Percentiles rank a stretch among this genome's conserved stretches.
phyloP scores from a whole-genome alignment of 1,140 invertebrate genomes.

The Bombyx mandarina region DNA sequence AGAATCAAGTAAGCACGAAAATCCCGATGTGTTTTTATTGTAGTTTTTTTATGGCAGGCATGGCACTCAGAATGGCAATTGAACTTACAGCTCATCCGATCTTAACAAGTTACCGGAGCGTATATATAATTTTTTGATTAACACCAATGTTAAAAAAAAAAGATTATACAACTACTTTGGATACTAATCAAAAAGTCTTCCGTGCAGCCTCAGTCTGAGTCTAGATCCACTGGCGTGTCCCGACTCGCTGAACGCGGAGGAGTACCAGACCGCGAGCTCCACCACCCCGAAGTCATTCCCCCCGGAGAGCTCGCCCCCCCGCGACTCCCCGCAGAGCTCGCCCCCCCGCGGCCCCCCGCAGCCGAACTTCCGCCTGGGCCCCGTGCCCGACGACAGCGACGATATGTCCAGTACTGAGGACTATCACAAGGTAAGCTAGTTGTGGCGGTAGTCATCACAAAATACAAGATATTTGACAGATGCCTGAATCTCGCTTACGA shows the following conservation, averaged over 20 bases:
- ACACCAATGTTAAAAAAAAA: too few species aligned
- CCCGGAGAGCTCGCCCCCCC: slow-evolving; percentile 23
- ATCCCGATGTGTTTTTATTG: too few species aligned
- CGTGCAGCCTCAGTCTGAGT: slow-evolving; percentile 42
- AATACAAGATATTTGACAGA: too few species aligned
- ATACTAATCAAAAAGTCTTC: not conserved
- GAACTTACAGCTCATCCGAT: too few species aligned
- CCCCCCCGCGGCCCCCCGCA: slow-evolving; percentile 11
- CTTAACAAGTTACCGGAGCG: too few species aligned
- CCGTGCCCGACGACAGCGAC: slow-evolving; percentile 54
- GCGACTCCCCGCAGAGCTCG: slow-evolving; percentile 25
- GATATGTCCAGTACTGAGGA: slow-evolving; percentile 68
- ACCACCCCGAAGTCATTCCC: slow-evolving; percentile 33
- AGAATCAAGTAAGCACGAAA: slow-evolving; percentile 32
- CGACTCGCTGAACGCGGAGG: slow-evolving; percentile 69
- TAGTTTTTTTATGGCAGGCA: too few species aligned
- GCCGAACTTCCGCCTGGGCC: slow-evolving; percentile 37
- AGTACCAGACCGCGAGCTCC: slow-evolving; percentile 81
- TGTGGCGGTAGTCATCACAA: too few species aligned
- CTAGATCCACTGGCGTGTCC: slow-evolving; percentile 41
- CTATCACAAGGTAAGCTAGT: slow-evolving; percentile 62
- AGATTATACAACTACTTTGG: not conserved
- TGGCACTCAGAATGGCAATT: too few species aligned
- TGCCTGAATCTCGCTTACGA: too few species aligned
- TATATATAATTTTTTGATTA: too few species aligned